Evolutionary conservation across 2,888 invertebrate species (phyloP), one percentile per base, ranked within the genome.

Genomic region (Lithophane socia): DNA sequence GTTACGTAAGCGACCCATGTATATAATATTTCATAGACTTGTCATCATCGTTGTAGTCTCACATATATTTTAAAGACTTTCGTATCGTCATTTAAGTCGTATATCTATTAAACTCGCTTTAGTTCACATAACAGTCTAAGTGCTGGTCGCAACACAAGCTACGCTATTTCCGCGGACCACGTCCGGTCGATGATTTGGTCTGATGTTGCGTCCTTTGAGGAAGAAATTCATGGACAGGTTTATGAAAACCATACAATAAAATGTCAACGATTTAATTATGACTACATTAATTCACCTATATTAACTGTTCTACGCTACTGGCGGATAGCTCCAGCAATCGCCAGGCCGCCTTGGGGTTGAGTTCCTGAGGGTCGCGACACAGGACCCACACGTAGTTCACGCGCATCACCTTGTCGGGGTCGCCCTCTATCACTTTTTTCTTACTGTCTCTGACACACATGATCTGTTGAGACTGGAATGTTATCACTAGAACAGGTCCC

Each of bases 301-400:
- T 98, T 90, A 98, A 97, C 93, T 99, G 99, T 95, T 99, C 99
- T 79, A 98, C 98, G 92, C 98, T 98, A 88, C 97, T 98, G 1
- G 98, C 98, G 13, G 98, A 98, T 44, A 99, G 93, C 92, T 99
- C 99, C 77, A 99, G 97, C 63, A 99, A 96, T 92, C 99, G 97
- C 99, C 99, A 99, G 0, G 99, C 99, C 0, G 99, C 98, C 89
- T 98, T 98, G 0, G 99, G 98, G 97, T 99, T 99, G 64, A 99
- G 94, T 94, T 99, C 99, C 84, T 98, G 97, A 44, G 98, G 98
- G 94, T 99, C 99, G 79, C 99, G 97, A 93, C 99, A 99, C 89
- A 99, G 96, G 4, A 99, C 99, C 99, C 99, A 99, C 56, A 99
- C 99, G 92, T 99, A 99, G 91, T 98, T 98, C 0, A 99, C 98